Evolutionary conservation across 2,113 vertebrate species (phyloP), one percentile per base, ranked within the genome.

Genomic region (Campylorhamphus procurvoides): DNA sequence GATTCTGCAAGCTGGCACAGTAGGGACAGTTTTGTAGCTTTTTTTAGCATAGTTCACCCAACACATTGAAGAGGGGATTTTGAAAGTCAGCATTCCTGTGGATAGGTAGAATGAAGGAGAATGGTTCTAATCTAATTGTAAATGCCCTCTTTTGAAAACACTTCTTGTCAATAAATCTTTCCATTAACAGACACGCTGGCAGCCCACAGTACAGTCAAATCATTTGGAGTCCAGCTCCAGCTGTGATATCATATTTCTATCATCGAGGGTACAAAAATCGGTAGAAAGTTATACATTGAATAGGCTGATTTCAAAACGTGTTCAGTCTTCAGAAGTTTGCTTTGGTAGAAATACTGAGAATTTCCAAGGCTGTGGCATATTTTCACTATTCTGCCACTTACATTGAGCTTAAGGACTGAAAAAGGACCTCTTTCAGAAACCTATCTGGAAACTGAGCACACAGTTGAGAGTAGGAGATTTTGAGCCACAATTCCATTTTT

Each of bases 41-140:
- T 95, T 97, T 96, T 91, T 96, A 95, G 89, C 82, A 47, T 80
- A 39, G 6, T 87, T 95, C 89, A 78, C 46, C 56, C 82, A 82
- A 47, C 22, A 20, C 40, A 93, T 50, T 55, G 80, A 95, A 73
- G 44, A 91, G 23, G 18, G 46, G 62, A 35, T 85, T 81, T 96
- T 94, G 83, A 88, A 95, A 94, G 85, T 91, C 96, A 96, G 90
- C 93, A 46, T 95, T 95, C 62, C 72, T 12, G 29, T 14, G 10
- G 40, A 74, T 72, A 84, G 69, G 60, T 60, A 97, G 97, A 97
- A 85, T 90, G 87, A 97, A 97, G 93, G 79, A 55, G 74, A 94
- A 94, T 86, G 59, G 67, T 96, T 96, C 69, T 94, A 97, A 89
- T 95, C 76, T 89, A 97, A 88, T 96, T 96, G 96, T 92, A 94